Evolutionary conservation across 2,113 vertebrate species (phyloP).

Genomic region (Phasianus colchicus): DNA sequence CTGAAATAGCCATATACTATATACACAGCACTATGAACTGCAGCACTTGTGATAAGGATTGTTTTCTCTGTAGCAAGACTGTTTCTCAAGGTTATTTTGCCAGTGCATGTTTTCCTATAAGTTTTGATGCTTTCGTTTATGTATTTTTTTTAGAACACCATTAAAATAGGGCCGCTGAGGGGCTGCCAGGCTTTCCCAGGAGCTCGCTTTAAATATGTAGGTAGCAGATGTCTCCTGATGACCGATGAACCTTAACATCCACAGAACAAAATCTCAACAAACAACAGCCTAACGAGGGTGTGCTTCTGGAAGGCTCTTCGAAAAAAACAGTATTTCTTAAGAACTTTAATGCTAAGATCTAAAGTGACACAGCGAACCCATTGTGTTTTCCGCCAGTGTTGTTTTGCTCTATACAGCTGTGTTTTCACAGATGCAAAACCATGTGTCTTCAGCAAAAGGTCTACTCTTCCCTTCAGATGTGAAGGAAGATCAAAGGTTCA

Average conservation of each 20-base stretch:
- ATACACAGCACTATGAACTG: accelerated
- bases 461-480: conserved; percentile 86
- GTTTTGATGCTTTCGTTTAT: background rate
- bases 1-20: accelerated
- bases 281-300: conserved; percentile 61
- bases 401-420: conserved; percentile 86
- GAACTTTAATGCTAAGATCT: conserved; percentile 56
- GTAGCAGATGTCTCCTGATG: conserved; percentile 52
- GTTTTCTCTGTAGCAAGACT: background rate
- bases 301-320: conserved; percentile 62
- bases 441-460: conserved; percentile 88
- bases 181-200: conserved; percentile 30
- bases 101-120: background rate
- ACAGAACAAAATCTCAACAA: conserved; percentile 68
- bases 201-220: conserved; percentile 47
- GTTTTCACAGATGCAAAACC: conserved; percentile 98
- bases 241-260: conserved; percentile 41
- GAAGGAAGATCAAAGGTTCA: conserved; percentile 94
- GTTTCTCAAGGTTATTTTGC: background rate
- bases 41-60: background rate
- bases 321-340: conserved; percentile 76
- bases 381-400: conserved; percentile 86
- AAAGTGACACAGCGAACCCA: conserved; percentile 83
- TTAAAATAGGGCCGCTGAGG: background rate
- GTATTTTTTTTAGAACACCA: background rate